A percentile compares a stretch with the other conserved stretches of the same genome.
These are phyloP conservation scores for Endomychus coccineus DNA, from an alignment of 2,888 invertebrate species.

Conservation along the genomic window DNA sequence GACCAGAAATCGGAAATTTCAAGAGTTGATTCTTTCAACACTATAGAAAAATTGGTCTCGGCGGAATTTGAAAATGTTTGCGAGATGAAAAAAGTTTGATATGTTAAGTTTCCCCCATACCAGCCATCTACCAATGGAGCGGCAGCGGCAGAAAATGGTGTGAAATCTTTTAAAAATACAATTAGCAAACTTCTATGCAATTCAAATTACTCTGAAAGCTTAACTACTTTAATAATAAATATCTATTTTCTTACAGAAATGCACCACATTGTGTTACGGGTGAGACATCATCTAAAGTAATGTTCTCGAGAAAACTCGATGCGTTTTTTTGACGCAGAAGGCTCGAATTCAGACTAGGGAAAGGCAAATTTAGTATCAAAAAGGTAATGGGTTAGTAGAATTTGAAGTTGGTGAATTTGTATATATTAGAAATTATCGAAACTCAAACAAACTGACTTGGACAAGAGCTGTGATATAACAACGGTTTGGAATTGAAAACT, in stretches of 20 bases:
- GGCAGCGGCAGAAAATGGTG: no score
- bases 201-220: no score
- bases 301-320: constrained; percentile 6
- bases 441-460: constrained; percentile 4
- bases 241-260: constrained; percentile 12
- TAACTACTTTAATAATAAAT: no score
- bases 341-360: background rate
- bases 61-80: constrained; percentile 6
- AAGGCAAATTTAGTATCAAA: constrained; percentile 3
- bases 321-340: constrained; percentile 3
- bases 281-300: constrained; percentile 5
- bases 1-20: constrained; percentile 8
- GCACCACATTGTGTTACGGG: constrained; percentile 10
- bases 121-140: no score
- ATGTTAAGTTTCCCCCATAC: no score
- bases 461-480: background rate
- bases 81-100: background rate
- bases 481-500: background rate
- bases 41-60: constrained; percentile 10
- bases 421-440: constrained; percentile 9
- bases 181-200: no score
- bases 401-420: constrained; percentile 6
- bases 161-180: no score
- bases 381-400: background rate
- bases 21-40: constrained; percentile 1